Conservation (phyloP, 1,140 invertebrate species). For the Drosophila kanapiae region DNA sequence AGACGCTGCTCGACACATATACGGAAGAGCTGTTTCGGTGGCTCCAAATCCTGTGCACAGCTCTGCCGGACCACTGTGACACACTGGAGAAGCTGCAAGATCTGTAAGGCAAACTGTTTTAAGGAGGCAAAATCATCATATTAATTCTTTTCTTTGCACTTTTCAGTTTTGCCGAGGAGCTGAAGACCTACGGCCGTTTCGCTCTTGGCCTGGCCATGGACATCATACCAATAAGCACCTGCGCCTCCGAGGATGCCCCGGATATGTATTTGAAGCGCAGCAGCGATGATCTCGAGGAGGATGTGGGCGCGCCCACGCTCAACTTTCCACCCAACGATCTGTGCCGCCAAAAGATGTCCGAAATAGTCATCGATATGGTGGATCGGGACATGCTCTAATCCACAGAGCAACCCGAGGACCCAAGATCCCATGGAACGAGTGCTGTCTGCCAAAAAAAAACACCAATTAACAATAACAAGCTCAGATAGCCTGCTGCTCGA, state of each 20-base stretch:
- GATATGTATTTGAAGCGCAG: constrained; percentile 87
- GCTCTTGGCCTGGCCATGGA: constrained; percentile 89
- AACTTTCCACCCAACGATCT: constrained; percentile 86
- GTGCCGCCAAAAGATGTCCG: constrained; percentile 87
- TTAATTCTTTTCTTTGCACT: background rate
- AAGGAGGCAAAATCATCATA: too few species aligned
- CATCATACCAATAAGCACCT: constrained; percentile 90
- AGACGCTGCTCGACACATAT: constrained; percentile 87
- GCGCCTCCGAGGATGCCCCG: constrained; percentile 89
- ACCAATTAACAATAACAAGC: constrained; percentile 43
- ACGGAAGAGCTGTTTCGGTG: constrained; percentile 85
- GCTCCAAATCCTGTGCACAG: constrained; percentile 84
- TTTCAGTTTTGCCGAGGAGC: constrained; percentile 87
- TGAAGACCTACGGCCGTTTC: constrained; percentile 88
- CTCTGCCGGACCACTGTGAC: constrained; percentile 80
- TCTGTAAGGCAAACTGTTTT: constrained; percentile 84
- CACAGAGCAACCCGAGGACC: background rate
- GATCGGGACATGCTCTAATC: constrained; percentile 85
- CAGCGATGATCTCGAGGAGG: constrained; percentile 46
- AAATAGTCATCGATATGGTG: constrained; percentile 87
- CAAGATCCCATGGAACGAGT: background rate
- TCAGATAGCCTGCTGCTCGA: constrained; percentile 24
- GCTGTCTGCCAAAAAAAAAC: constrained; percentile 26
- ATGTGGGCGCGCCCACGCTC: constrained; percentile 72
- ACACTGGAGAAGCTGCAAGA: constrained; percentile 86